Evolutionary conservation across 2,888 invertebrate species (phyloP).

Genomic region (Helicoverpa assulta): DNA sequence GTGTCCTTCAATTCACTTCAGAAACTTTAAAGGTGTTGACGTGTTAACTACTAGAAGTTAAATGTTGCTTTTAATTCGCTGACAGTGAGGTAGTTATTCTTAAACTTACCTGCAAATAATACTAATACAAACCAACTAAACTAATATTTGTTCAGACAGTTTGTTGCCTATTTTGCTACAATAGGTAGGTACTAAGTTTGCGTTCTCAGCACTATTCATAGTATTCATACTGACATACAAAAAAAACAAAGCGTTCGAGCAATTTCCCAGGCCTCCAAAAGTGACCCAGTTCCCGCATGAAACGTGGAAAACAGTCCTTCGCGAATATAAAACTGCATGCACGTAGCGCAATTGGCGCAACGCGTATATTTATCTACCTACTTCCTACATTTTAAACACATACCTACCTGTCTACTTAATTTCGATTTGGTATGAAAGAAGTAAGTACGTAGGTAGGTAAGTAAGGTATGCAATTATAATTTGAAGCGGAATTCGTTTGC

Average conservation of each 20-base stretch:
- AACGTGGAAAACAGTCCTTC: conserved; percentile 54
- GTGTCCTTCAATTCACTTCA: neutral
- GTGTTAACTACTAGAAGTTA: conserved; percentile 7
- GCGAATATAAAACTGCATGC: conserved; percentile 42
- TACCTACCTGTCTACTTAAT: neutral
- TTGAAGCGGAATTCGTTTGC: neutral
- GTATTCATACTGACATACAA: conserved; percentile 24
- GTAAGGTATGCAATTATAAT: neutral
- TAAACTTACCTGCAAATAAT: neutral
- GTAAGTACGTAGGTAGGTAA: neutral
- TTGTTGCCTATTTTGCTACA: conserved; percentile 22
- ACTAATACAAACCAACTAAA: conserved; percentile 29
- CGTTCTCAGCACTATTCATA: conserved; percentile 26
- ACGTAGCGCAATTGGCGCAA: conserved; percentile 39
- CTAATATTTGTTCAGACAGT: conserved; percentile 37
- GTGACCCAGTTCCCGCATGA: conserved; percentile 63
- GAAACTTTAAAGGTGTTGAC: conserved; percentile 2
- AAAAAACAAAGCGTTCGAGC: conserved; percentile 36
- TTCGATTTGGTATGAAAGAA: neutral
- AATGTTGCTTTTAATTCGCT: conserved; percentile 9
- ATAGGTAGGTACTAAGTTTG: conserved; percentile 17
- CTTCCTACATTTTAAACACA: conserved; percentile 22
- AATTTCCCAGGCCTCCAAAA: conserved; percentile 53
- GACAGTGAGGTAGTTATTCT: conserved; percentile 23
- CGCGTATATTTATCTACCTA: conserved; percentile 17